Percentiles rank a stretch among this genome's conserved stretches.
Evolutionary conservation across 2,888 invertebrate genomes (phyloP).

Genomic region (Drosophila maculinotata): DNA sequence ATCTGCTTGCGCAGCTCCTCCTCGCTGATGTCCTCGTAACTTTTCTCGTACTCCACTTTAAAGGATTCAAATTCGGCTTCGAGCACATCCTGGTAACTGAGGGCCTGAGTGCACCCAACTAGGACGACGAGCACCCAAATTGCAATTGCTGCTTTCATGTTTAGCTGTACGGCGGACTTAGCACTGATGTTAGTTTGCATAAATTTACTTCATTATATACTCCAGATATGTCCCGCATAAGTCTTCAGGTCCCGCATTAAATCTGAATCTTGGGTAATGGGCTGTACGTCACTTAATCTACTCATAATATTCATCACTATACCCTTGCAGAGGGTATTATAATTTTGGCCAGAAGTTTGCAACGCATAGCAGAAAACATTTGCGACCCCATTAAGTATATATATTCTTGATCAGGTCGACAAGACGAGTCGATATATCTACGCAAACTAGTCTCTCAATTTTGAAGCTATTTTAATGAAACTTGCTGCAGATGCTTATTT

Average conservation of each 20-base stretch:
- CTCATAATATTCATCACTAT: too few species aligned
- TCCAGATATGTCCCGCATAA: conserved; percentile 1
- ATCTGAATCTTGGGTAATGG: too few species aligned
- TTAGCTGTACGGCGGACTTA: neutral
- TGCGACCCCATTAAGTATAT: too few species aligned
- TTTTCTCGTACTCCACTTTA: conserved; percentile 87
- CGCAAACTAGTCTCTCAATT: too few species aligned
- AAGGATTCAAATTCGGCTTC: conserved; percentile 28
- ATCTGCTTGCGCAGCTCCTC: conserved; percentile 94
- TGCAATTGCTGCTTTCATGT: conserved; percentile 11
- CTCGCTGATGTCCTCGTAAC: conserved; percentile 89
- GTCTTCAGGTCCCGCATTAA: neutral
- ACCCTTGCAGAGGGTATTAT: too few species aligned
- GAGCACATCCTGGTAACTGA: conserved; percentile 12
- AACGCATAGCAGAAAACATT: too few species aligned
- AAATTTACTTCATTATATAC: neutral
- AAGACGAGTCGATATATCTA: too few species aligned
- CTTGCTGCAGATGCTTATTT: too few species aligned
- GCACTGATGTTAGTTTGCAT: neutral
- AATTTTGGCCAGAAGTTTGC: too few species aligned
- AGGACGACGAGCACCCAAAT: neutral
- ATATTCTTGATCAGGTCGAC: too few species aligned
- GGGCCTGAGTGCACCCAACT: conserved; percentile 7
- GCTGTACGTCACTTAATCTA: too few species aligned
- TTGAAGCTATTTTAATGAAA: too few species aligned